Evolutionary conservation across 2,888 invertebrate species (phyloP), one percentile per base, ranked within the genome.

Genomic region (Apoderus coryli): DNA sequence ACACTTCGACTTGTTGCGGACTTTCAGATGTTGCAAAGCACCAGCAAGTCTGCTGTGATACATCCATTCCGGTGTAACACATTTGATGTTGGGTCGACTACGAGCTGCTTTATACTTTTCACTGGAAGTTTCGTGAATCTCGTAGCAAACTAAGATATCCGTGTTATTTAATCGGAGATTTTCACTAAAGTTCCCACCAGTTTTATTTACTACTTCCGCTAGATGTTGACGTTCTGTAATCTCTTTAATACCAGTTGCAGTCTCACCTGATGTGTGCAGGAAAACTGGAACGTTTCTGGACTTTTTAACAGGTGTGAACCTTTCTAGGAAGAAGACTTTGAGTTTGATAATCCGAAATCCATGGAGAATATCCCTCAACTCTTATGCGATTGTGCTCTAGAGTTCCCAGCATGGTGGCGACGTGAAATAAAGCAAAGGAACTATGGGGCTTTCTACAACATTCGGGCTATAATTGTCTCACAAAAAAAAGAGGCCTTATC

Each of bases 291-390:
- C n/a, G n/a, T n/a, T n/a, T n/a, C n/a, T n/a, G n/a, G n/a, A n/a
- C n/a, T n/a, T n/a, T n/a, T n/a, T n/a, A n/a, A n/a, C n/a, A n/a
- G n/a, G n/a, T n/a, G n/a, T n/a, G n/a, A n/a, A n/a, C n/a, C n/a
- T 31, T 41, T 50, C 1, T 44, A 82, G 79, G 89, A 89, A 53
- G 79, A 81, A 44, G 65, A 71, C 1, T 85, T 67, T 54, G 89
- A 89, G 52, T 88, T 82, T 76, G 88, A 88, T 3, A 85, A 85
- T 54, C 75, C 77, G 0, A 54, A 57, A 29, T 72, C 76, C 0
- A 43, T 46, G 29, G 58, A 56, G 3, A 57, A 61, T 0, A 64
- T 1, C 50, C 63, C 1, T 50, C 71, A 3, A n/a, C n/a, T n/a
- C n/a, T n/a, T n/a, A n/a, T n/a, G n/a, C n/a, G n/a, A n/a, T 43